phyloP scores from a whole-genome alignment of 2,113 vertebrate species.

The Rhineura floridana region DNA sequence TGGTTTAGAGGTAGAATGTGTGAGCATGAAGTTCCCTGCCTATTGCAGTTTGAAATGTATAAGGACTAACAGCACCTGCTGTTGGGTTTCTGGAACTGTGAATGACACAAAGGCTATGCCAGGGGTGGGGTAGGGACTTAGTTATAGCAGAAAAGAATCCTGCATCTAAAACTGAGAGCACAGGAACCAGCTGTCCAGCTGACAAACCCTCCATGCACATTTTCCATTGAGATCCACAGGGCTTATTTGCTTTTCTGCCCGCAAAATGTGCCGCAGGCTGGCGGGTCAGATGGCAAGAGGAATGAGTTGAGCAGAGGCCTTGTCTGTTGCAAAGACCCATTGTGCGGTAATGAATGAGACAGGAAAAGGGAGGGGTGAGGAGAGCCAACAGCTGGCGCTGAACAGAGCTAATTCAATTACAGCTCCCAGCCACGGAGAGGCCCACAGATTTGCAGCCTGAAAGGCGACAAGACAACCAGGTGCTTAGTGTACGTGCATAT shows the following conservation, averaged over 20 bases:
- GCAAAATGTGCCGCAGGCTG: neutral
- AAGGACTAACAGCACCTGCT: too few species aligned
- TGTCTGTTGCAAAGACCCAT: neutral
- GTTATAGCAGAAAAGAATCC: neutral
- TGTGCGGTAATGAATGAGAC: constrained; percentile 6
- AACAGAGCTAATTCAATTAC: constrained; percentile 53
- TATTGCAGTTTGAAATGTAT: too few species aligned
- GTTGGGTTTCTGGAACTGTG: too few species aligned
- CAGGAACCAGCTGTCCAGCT: neutral
- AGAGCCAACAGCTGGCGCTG: constrained; percentile 30
- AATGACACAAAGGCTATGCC: too few species aligned
- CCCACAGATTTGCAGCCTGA: neutral
- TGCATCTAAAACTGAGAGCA: neutral
- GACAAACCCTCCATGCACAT: neutral
- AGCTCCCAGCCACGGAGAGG: neutral
- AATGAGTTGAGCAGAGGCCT: neutral
- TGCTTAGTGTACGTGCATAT: constrained; percentile 8
- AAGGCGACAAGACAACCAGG: constrained; percentile 43
- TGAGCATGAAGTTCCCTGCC: neutral
- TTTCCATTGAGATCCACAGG: too few species aligned
- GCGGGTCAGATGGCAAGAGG: neutral
- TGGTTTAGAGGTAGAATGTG: neutral
- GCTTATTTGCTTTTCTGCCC: too few species aligned
- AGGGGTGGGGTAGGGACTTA: neutral
- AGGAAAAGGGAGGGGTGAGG: neutral